A percentile compares a stretch with the other conserved stretches of the same genome.
phyloP scores from a whole-genome alignment of 2,113 vertebrate genomes.

The Callipepla squamata region DNA sequence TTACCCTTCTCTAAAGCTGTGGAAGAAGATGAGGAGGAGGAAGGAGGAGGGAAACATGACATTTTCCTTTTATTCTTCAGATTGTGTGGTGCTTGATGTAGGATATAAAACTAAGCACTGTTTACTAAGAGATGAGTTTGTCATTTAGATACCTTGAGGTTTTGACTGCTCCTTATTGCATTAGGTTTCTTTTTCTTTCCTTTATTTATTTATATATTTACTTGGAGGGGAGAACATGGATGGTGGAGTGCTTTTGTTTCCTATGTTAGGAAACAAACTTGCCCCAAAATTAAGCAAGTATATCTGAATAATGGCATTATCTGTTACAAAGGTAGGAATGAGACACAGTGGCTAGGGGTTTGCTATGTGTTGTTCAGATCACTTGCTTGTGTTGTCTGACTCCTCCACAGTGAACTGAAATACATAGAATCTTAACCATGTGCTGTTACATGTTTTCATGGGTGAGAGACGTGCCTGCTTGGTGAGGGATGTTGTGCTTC shows the following conservation, averaged over 20 bases:
- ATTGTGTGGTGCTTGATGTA: not conserved
- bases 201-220: not conserved
- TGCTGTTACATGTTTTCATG: accelerated
- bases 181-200: not conserved
- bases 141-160: not conserved
- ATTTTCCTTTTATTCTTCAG: not conserved
- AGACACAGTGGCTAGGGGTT: not conserved
- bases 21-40: not conserved
- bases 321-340: not conserved
- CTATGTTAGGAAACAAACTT: accelerated
- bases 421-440: not conserved
- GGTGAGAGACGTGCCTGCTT: not conserved
- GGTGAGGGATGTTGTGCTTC: not conserved
- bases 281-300: not conserved
- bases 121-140: not conserved
- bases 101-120: not conserved
- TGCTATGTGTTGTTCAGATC: not conserved
- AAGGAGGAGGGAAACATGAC: accelerated
- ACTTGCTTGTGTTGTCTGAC: not conserved
- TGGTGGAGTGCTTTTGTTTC: not conserved
- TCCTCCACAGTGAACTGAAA: not conserved
- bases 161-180: not conserved
- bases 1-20: not conserved
- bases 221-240: not conserved
- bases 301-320: not conserved